Evolutionary conservation across 1,140 invertebrate species (phyloP), one percentile per base, ranked within the genome.

Genomic region (Aphelinus atriplicis): DNA sequence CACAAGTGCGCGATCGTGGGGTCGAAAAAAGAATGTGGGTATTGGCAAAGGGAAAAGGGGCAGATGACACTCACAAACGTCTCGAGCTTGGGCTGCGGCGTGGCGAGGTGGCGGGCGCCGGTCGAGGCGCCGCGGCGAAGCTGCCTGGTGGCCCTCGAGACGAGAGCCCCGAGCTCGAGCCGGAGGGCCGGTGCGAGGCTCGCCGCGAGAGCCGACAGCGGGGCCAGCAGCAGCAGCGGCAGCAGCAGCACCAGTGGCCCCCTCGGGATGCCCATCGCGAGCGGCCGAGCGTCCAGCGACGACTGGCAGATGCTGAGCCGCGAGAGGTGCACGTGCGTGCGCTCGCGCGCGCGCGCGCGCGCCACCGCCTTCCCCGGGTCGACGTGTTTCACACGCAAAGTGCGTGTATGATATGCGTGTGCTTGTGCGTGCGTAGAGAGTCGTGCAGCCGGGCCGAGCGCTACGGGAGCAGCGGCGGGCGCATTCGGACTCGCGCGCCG

Each of bases 21-120:
- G 26, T 4, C 60, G 47, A 46, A 50, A 10, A 26, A 9, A 42
- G 42, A n/a, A 48, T 9, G 26, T 5, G 63, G 26, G 9, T 2
- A 7, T 1, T 4, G 47, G 0, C 2, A 42, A 9, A 2, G 10
- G 0, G 57, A 57, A 26, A 26, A 26, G 26, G 26, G 26, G 26
- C 26, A 26, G 26, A 26, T 26, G 26, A 26, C 48, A 74, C 73
- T 74, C 53, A 74, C 73, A 42, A 74, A 74, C 45, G 73, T 74
- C 55, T 74, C 73, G 2, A 62, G 9, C 10, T 53, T 60, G 26
- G 66, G 43, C 46, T 51, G 3, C 5, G 3, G 64, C 47, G 26
- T 26, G 26, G 26, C 26, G 26, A 26, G 60, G 9, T 50, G 56
- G 9, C 64, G 26, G 7, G 26, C 46, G 42, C 4, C 51, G 64